Evolutionary conservation across 1,140 invertebrate genomes (phyloP), one percentile per base, ranked within the genome.

Genomic region (Physella acuta): DNA sequence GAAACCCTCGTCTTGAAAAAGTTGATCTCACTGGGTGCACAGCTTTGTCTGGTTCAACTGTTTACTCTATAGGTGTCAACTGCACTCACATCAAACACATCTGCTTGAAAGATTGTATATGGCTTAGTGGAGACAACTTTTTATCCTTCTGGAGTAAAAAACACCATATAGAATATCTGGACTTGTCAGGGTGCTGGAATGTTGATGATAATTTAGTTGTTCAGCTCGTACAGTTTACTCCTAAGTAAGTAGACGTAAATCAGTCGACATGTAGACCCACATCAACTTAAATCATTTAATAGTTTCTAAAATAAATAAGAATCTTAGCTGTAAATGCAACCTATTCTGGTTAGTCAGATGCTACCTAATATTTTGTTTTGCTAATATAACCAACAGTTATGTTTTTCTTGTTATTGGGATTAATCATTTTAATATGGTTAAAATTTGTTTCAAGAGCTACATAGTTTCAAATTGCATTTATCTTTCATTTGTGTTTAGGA

Each of bases 161-260:
- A 68, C 66, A 62, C 17, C 61, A 75, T 3, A 64, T 85, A 34
- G 79, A 83, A 59, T 71, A 76, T 31, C 52, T 85, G 30, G 80
- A 85, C 72, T 59, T 85, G 30, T 78, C 79, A n/a, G 83, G 83
- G 37, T 85, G 84, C 63, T 85, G 84, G 84, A 77, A 84, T 59
- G 58, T 85, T 0, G 78, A 78, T 65, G 81, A 85, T 73, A 78
- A 81, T 31, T 75, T 79, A 31, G 68, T 83, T 14, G 73, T 71
- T 36, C 65, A 79, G 4, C 44, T 85, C 26, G 76, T 79, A 34
- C 67, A 75, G 3, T 51, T 74, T 11, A 83, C 79, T 71, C 71
- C 70, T 39, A 77, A 71, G 83, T 84, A 77, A 76, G 30, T 64
- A 49, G 8, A 24, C 5, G 20, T 44, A 11, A 11, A 11, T 11